Evolutionary conservation across 2,113 vertebrate species (phyloP), one percentile per base, ranked within the genome.

Genomic region (Lepidothrix coronata): DNA sequence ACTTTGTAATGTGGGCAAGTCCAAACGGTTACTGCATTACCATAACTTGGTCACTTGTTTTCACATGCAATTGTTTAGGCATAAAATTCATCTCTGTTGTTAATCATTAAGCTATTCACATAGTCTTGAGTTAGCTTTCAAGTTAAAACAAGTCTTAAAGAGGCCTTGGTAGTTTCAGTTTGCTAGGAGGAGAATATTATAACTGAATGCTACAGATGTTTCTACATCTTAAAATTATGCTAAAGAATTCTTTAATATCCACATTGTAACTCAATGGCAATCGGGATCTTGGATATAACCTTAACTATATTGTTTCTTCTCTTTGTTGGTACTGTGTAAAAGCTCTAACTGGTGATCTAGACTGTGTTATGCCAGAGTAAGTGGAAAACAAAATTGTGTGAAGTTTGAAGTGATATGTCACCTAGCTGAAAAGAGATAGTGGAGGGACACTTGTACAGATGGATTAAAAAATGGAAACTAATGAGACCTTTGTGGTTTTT

Each of bases 21-120:
- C 57, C 27, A 44, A 91, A 85, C 89, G 87, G 9, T 78, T 81
- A 41, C 52, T 61, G 39, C 17, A 25, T 82, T 87, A 52, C 66
- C 46, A 28, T 70, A 76, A 66, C n/a, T 75, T 66, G 30, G n/a
- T 83, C 21, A 43, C 61, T 91, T 91, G 82, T 94, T 90, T 92
- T 83, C 55, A 88, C 79, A 33, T 73, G 83, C 55, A 71, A 6
- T 58, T 91, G 27, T 86, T 94, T 23, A 67, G 21, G 28, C 54
- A 65, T 58, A 80, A 65, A 89, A 71, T 71, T 19, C n/a, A 6
- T 54, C 14, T 72, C 44, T 68, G 22, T 39, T 83, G 65, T 85
- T 91, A 94, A 65, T 91, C 30, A 27, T 70, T 73, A 76, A 93
- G 35, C 27, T 93, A 21, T 77, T 62, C 19, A 31, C 39, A 23